phyloP scores from a whole-genome alignment of 2,113 vertebrate genomes.

The Gavia stellata region DNA sequence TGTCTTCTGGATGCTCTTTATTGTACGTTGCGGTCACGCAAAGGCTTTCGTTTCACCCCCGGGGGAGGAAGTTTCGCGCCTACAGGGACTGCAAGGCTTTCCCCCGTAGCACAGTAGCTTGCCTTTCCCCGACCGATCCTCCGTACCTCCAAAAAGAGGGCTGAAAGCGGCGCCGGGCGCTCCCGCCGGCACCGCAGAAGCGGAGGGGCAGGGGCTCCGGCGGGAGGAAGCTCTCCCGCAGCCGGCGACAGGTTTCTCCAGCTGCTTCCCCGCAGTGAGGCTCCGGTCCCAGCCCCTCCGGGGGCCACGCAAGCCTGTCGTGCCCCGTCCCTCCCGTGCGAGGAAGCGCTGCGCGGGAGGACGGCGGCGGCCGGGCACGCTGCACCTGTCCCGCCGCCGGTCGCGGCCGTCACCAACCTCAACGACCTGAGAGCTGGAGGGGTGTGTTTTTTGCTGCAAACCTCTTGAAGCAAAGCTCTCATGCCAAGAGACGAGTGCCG shows the following conservation, averaged over 20 bases:
- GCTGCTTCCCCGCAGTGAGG: background rate
- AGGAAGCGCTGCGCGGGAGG: background rate
- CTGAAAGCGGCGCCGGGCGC: background rate
- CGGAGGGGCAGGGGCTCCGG: background rate
- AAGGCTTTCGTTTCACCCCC: background rate
- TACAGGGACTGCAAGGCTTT: background rate
- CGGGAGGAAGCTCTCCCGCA: background rate
- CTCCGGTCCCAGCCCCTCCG: background rate
- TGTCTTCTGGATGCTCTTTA: background rate
- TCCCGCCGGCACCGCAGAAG: background rate
- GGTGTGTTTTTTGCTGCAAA: fast-evolving
- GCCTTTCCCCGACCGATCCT: background rate
- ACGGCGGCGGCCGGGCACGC: background rate
- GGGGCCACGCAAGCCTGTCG: background rate
- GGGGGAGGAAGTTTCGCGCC: background rate
- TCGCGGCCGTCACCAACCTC: background rate
- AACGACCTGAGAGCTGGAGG: fast-evolving
- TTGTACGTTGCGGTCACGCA: background rate
- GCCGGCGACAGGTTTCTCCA: background rate
- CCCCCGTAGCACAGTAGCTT: background rate
- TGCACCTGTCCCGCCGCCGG: background rate
- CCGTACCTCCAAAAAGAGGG: background rate
- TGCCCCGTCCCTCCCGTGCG: no score
- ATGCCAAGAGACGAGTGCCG: background rate
- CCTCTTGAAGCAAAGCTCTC: background rate